Percentiles rank a stretch among this genome's conserved stretches.
Conservation (phyloP, 2,888 invertebrate genomes). For the Hanleya hanleyi region DNA sequence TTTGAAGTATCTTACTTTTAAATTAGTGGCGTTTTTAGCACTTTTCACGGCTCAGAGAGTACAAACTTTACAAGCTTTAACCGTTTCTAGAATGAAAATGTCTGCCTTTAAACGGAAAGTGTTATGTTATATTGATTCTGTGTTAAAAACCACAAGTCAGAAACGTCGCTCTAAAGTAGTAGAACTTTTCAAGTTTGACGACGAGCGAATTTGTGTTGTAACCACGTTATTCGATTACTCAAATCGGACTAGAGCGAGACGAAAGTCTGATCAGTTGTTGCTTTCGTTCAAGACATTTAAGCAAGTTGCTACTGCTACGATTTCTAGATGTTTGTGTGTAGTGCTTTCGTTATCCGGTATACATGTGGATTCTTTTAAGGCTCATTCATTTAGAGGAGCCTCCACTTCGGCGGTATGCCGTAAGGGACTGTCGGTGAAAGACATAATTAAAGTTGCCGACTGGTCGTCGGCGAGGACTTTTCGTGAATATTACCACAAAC, state of each 20-base stretch:
- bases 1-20: constrained; percentile 20
- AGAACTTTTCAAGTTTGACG: background rate
- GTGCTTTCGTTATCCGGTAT: background rate
- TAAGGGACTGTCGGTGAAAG: constrained; percentile 1
- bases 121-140: background rate
- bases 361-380: constrained; percentile 6
- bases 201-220: constrained; percentile 6
- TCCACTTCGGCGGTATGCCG: constrained; percentile 14
- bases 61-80: constrained; percentile 14
- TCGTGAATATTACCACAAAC: constrained; percentile 14
- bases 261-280: constrained; percentile 15
- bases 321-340: constrained; percentile 16
- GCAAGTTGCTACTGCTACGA: constrained; percentile 9
- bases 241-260: background rate
- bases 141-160: background rate
- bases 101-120: background rate
- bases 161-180: background rate
- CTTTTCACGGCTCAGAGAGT: constrained; percentile 16
- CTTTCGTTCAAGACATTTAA: constrained; percentile 8
- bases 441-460: constrained; percentile 20
- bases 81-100: constrained; percentile 5
- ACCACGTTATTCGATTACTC: constrained; percentile 8
- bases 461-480: constrained; percentile 26
- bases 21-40: constrained; percentile 15
- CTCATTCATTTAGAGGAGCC: constrained; percentile 23